These are phyloP conservation scores for Triplophysa siluroides DNA, from an alignment of 2,113 vertebrate species.

Conservation along the genomic window DNA sequence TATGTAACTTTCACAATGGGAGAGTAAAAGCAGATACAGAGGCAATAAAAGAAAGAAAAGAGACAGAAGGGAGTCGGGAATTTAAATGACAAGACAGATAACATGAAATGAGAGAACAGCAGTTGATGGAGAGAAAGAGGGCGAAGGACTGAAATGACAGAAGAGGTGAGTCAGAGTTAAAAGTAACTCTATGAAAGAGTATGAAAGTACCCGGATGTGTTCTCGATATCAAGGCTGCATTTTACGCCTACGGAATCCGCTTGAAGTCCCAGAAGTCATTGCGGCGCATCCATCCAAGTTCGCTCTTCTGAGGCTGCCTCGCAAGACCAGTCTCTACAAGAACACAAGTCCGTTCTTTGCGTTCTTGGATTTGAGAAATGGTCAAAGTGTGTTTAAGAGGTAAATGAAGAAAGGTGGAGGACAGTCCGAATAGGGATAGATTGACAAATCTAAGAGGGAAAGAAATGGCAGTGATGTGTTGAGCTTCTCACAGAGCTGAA, in stretches of 20 bases:
- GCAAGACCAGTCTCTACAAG: too few species aligned
- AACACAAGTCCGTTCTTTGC: too few species aligned
- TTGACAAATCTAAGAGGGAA: neutral
- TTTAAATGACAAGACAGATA: slow-evolving; percentile 7
- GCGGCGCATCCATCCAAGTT: too few species aligned
- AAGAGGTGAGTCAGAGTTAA: slow-evolving; percentile 8
- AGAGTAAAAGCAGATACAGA: neutral
- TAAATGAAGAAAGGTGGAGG: slow-evolving; percentile 31
- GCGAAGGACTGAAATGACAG: neutral
- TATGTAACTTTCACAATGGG: slow-evolving; percentile 63
- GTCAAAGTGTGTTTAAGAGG: slow-evolving; percentile 7
- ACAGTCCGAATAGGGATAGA: slow-evolving; percentile 21
- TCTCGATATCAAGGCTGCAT: too few species aligned
- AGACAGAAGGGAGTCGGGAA: neutral
- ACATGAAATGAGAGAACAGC: neutral
- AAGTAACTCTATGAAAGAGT: neutral
- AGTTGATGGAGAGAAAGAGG: too few species aligned
- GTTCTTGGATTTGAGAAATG: too few species aligned
- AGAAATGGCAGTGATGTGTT: slow-evolving; percentile 15
- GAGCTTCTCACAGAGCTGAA: slow-evolving; percentile 1
- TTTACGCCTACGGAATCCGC: too few species aligned
- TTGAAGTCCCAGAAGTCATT: too few species aligned
- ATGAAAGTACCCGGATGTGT: too few species aligned
- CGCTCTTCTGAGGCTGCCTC: too few species aligned
- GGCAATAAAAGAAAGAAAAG: neutral